Base-by-base conservation (phyloP, 2,888 invertebrate genomes). In the Apeira syringaria region DNA sequence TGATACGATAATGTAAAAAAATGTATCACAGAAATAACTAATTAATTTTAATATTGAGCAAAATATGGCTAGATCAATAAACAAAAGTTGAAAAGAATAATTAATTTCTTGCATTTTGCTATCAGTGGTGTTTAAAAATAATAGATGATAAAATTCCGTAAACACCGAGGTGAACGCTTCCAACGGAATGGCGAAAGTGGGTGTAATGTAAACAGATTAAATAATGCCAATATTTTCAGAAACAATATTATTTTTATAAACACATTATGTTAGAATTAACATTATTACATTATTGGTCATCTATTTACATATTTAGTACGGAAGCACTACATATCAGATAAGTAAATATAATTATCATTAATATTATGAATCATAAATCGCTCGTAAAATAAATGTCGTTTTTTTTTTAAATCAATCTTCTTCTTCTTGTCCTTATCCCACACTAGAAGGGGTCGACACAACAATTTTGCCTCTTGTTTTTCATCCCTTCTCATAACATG, bases 1-100 rank as follows among this genome's bases (percentile, higher is more conserved):
- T 39, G 9, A 10, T n/a, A 18, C 3, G 3, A 15, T 35, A 35
- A 35, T 48, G 40, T 41, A 50, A 40, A 27, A 51, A 41, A 52
- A 33, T n/a, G 28, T 30, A 29, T 61, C 49, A 34, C 29, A 27
- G 48, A 52, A 57, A 56, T 61, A 58, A 71, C 64, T 73, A 71
- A 78, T 73, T 75, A 69, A 69, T 66, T 57, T 58, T 66, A 79
- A 74, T 68, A 38, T 31, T 38, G 43, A 49, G 59, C 51, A 64
- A 61, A 52, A 55, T 51, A 51, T 38, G 34, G 36, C 22, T 48
- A 43, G 38, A 64, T 70, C 68, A 46, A 57, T 73, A 82, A 84
- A 84, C 80, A 82, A 69, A 73, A 70, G 69, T 68, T 68, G 65
- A 64, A 74, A 65, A 64, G 45, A 73, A 70, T 74, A 68, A 71